phyloP scores from a whole-genome alignment of 2,113 vertebrate genomes.

The Xyrauchen texanus region DNA sequence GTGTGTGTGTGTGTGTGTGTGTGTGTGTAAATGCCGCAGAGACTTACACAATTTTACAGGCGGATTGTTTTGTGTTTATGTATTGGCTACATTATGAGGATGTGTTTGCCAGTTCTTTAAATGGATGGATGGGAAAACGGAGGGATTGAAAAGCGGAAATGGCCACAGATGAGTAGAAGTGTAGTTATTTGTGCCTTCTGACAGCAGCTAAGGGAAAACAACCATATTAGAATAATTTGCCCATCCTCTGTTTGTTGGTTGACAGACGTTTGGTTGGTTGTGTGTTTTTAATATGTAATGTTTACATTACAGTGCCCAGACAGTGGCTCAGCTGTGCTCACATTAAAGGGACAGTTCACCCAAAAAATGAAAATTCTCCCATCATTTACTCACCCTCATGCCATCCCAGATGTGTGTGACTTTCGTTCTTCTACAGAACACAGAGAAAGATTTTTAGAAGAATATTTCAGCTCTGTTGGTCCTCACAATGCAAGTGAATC shows the following conservation, averaged over 20 bases:
- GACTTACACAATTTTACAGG: too few relatives aligned
- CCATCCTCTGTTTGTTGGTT: not conserved
- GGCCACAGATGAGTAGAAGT: constrained; percentile 19
- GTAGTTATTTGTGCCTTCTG: constrained; percentile 4
- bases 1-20: constrained; percentile 24
- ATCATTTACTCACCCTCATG: too few relatives aligned
- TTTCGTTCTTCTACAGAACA: too few relatives aligned
- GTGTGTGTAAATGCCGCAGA: too few relatives aligned
- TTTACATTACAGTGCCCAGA: not conserved
- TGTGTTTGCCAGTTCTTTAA: not conserved
- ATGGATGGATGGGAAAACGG: constrained; percentile 13
- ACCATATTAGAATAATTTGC: not conserved
- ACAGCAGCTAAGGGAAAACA: constrained; percentile 8
- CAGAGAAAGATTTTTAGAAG: too few relatives aligned
- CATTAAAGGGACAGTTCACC: too few relatives aligned
- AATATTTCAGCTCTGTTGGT: too few relatives aligned
- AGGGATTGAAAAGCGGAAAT: constrained; percentile 5
- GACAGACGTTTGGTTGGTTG: constrained; percentile 13
- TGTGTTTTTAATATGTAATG: constrained; percentile 2
- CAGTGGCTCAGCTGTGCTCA: not conserved
- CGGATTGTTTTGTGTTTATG: too few relatives aligned
- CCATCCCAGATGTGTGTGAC: too few relatives aligned
- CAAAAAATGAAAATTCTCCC: too few relatives aligned
- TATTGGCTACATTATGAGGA: too few relatives aligned
- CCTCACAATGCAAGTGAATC: too few relatives aligned